A percentile compares a stretch with the other conserved stretches of the same genome.
Evolutionary conservation across 2,113 vertebrate genomes (phyloP).

Genomic region (Percina caprodes): DNA sequence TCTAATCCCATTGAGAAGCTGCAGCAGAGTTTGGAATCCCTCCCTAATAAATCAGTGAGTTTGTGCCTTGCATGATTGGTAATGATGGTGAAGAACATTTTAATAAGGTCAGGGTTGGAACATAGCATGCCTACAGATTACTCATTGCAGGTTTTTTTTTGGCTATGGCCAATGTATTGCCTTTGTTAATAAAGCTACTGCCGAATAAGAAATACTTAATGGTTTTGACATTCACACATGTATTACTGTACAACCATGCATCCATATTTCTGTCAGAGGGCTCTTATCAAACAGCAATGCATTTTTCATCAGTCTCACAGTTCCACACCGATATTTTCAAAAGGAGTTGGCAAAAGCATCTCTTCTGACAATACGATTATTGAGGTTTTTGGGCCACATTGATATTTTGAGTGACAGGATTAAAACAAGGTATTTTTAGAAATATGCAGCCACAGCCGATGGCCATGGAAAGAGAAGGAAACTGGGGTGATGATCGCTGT

Average conservation of each 20-base stretch:
- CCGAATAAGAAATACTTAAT: background rate
- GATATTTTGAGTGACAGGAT: constrained; percentile 69
- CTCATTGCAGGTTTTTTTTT: constrained; percentile 10
- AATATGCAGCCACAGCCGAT: constrained; percentile 42
- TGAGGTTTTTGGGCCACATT: constrained; percentile 71
- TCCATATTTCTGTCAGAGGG: background rate
- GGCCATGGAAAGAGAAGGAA: constrained; percentile 49
- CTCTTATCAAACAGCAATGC: background rate
- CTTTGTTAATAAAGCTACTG: constrained; percentile 4
- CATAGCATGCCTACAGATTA: constrained; percentile 16
- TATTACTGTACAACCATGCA: background rate
- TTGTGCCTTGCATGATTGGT: constrained; percentile 35
- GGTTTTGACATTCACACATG: background rate
- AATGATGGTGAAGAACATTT: constrained; percentile 45
- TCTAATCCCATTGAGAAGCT: constrained; percentile 42
- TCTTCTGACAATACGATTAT: constrained; percentile 69
- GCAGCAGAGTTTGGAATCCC: constrained; percentile 14
- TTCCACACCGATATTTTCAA: constrained; percentile 8
- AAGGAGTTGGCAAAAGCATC: constrained; percentile 34
- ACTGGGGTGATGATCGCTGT: constrained; percentile 55
- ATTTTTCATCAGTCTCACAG: constrained; percentile 23
- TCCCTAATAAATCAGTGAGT: constrained; percentile 30
- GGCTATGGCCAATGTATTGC: background rate
- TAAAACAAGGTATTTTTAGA: constrained; percentile 66
- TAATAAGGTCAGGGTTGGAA: constrained; percentile 28